Evolutionary conservation across 2,888 invertebrate species (phyloP).

Genomic region (Melanostoma mellinum): DNA sequence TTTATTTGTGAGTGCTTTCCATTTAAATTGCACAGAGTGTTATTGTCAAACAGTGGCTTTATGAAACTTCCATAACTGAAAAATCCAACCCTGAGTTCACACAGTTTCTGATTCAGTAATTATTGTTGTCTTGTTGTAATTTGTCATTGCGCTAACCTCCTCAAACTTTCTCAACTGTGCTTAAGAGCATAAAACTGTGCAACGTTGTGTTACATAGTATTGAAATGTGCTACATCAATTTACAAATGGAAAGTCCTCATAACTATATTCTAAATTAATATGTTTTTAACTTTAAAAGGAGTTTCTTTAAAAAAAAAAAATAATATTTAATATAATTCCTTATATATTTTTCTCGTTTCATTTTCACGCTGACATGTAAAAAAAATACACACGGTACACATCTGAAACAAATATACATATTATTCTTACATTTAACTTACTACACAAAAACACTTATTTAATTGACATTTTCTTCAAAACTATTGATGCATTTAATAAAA

Average conservation of each 20-base stretch:
- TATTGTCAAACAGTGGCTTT: no score
- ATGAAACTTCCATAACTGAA: no score
- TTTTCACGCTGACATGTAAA: conserved; percentile 65
- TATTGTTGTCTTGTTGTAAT: no score
- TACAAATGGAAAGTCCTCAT: background rate
- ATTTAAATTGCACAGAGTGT: background rate
- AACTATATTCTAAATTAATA: conserved; percentile 13
- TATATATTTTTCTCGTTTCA: conserved; percentile 58
- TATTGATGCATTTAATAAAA: conserved; percentile 33
- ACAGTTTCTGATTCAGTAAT: no score
- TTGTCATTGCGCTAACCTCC: no score
- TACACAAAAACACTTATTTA: conserved; percentile 54
- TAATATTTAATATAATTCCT: conserved; percentile 32
- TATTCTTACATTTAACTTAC: conserved; percentile 44
- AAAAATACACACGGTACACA: conserved; percentile 43
- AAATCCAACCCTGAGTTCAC: no score
- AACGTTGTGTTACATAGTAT: no score
- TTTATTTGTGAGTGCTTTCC: background rate
- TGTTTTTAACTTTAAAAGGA: conserved; percentile 16
- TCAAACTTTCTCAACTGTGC: no score
- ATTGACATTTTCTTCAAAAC: conserved; percentile 16
- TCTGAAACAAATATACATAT: conserved; percentile 29
- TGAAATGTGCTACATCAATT: no score
- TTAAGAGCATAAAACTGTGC: no score
- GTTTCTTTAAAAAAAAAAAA: conserved; percentile 13